Conservation (phyloP, 2,888 invertebrate genomes). For the Dasysyrphus tricinctus region DNA sequence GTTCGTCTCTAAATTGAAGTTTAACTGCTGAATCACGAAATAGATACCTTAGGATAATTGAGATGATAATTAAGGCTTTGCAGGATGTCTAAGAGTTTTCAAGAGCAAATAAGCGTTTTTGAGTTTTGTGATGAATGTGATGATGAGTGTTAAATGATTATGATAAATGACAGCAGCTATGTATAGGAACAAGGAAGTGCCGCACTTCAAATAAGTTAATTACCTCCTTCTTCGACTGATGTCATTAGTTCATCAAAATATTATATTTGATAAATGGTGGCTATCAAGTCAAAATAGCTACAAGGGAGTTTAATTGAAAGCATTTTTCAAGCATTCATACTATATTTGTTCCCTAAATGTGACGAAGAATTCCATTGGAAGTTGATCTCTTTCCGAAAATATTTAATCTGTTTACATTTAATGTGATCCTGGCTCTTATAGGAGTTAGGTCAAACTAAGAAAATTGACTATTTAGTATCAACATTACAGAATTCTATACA, state of each 20-base stretch:
- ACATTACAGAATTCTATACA: too few species aligned
- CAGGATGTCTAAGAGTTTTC: conserved; percentile 9
- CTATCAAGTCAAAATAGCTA: too few species aligned
- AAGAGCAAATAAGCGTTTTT: conserved; percentile 37
- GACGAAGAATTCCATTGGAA: too few species aligned
- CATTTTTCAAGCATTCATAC: too few species aligned
- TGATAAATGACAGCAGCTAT: conserved; percentile 59
- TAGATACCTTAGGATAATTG: conserved; percentile 64
- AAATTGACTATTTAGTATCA: too few species aligned
- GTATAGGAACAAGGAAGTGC: background rate
- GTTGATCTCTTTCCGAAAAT: too few species aligned
- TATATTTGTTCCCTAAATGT: too few species aligned
- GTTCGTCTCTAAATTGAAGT: conserved; percentile 60
- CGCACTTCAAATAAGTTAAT: conserved; percentile 20
- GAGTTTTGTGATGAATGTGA: conserved; percentile 60
- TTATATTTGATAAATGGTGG: background rate
- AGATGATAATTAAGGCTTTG: conserved; percentile 66
- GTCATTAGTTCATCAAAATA: background rate
- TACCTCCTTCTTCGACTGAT: background rate
- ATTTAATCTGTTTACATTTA: too few species aligned
- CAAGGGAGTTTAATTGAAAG: background rate
- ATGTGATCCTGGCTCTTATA: too few species aligned
- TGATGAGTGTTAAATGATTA: conserved; percentile 32
- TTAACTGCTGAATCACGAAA: conserved; percentile 37
- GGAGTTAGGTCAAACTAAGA: too few species aligned